These are phyloP conservation scores for Pseudomyrmex gracilis DNA, from an alignment of 1,140 invertebrate genomes.

Conservation along the genomic window DNA sequence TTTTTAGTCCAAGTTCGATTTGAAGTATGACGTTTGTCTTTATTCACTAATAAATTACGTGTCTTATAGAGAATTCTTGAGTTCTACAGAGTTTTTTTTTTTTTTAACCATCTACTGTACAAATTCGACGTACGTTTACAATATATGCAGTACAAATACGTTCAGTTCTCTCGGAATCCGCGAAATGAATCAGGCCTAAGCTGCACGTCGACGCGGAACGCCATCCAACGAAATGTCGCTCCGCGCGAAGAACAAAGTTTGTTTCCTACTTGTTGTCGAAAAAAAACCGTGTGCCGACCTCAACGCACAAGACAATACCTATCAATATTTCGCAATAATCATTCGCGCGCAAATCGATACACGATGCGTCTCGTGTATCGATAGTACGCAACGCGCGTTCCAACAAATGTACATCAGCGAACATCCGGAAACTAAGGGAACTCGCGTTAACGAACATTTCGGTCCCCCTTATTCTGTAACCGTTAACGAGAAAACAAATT, in stretches of 20 bases:
- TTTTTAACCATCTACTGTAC: conserved; percentile 79
- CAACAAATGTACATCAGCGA: too few species aligned
- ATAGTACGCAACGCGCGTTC: too few species aligned
- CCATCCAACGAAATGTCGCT: background rate
- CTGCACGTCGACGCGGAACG: conserved; percentile 3
- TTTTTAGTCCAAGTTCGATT: conserved; percentile 57
- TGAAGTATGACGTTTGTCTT: conserved; percentile 69
- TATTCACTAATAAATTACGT: conserved; percentile 82
- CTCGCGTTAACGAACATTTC: too few species aligned
- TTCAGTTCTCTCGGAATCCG: conserved; percentile 46
- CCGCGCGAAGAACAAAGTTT: too few species aligned
- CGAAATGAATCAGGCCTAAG: conserved; percentile 43
- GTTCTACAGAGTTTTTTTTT: conserved; percentile 59
- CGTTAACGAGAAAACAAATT: too few species aligned
- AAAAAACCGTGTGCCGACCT: too few species aligned
- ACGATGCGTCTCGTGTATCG: too few species aligned
- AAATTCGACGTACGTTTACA: conserved; percentile 75
- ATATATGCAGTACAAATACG: conserved; percentile 68
- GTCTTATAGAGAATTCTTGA: conserved; percentile 69
- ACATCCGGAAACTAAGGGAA: too few species aligned
- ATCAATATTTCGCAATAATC: conserved; percentile 43
- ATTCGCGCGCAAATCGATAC: background rate
- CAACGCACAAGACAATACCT: conserved; percentile 28
- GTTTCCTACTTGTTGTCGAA: too few species aligned
- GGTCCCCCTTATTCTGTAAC: too few species aligned